Conservation (phyloP, 1,140 invertebrate genomes). For the Capitella teleta region DNA sequence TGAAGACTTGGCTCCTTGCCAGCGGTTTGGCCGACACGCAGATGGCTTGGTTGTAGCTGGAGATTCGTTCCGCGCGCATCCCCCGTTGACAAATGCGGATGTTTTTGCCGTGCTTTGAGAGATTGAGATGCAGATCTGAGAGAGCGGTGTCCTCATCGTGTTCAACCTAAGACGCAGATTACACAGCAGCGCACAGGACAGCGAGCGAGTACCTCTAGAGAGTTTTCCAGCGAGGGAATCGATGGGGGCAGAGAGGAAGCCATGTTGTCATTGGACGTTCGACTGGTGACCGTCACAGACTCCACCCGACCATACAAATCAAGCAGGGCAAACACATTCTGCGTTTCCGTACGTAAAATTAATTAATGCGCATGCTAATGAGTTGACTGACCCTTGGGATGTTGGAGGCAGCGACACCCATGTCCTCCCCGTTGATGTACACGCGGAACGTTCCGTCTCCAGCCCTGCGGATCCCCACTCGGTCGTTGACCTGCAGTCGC, state of each 20-base stretch:
- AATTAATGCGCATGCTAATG: background rate
- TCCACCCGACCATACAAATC: conserved; percentile 61
- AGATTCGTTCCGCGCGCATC: conserved; percentile 51
- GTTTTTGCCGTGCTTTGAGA: conserved; percentile 58
- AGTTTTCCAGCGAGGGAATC: background rate
- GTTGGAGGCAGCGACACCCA: conserved; percentile 67
- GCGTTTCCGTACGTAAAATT: conserved; percentile 7
- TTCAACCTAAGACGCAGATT: no score
- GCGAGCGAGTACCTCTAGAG: no score
- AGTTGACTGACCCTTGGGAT: conserved; percentile 52
- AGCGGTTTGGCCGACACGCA: conserved; percentile 53
- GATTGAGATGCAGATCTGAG: conserved; percentile 1
- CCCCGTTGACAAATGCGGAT: conserved; percentile 53
- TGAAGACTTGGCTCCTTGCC: conserved; percentile 50
- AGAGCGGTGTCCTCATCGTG: background rate
- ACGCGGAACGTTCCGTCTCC: conserved; percentile 47
- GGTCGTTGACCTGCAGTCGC: conserved; percentile 51
- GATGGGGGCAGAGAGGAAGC: conserved; percentile 5
- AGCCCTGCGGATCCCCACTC: conserved; percentile 45
- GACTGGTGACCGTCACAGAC: conserved; percentile 52
- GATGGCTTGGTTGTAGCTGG: conserved; percentile 66
- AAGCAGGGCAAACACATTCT: conserved; percentile 62
- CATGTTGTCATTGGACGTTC: conserved; percentile 16
- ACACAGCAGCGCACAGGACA: no score
- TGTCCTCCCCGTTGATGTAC: conserved; percentile 68